These are phyloP conservation scores for Acropternis orthonyx DNA, from an alignment of 2,797 vertebrate genomes.

Conservation along the genomic window DNA sequence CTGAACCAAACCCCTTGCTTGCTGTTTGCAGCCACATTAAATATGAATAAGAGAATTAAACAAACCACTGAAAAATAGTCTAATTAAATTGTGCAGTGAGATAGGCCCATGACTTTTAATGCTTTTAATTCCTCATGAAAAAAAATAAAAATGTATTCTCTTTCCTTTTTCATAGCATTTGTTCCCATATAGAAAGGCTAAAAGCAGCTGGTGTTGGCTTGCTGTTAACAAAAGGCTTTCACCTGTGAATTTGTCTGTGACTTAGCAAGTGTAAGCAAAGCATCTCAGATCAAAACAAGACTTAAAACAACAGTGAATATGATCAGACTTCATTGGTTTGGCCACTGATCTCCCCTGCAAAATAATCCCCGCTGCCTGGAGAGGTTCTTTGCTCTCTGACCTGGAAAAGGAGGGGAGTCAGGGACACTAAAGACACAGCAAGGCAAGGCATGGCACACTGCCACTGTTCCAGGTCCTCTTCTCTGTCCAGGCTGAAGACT, in stretches of 20 bases:
- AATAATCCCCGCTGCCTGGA: background rate
- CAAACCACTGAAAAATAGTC: constrained; percentile 76
- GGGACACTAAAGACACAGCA: background rate
- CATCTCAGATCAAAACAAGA: background rate
- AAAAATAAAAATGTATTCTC: background rate
- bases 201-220: background rate
- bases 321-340: background rate
- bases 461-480: background rate
- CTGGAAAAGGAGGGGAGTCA: background rate
- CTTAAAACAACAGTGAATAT: background rate
- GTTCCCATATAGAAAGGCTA: constrained; percentile 13
- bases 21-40: constrained; percentile 74
- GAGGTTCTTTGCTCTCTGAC: background rate
- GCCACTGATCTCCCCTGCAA: background rate
- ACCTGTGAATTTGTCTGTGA: background rate
- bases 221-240: background rate
- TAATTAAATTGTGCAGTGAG: constrained; percentile 72
- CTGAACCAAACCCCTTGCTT: constrained; percentile 59
- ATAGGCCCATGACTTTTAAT: constrained; percentile 58
- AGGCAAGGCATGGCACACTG: fast-evolving
- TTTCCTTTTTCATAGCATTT: constrained; percentile 24
- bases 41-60: constrained; percentile 79
- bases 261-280: background rate
- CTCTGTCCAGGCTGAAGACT: background rate
- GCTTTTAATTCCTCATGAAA: constrained; percentile 63